Evolutionary conservation across 2,797 vertebrate species (phyloP), one percentile per base, ranked within the genome.

Genomic region (Loriculus beryllinus): DNA sequence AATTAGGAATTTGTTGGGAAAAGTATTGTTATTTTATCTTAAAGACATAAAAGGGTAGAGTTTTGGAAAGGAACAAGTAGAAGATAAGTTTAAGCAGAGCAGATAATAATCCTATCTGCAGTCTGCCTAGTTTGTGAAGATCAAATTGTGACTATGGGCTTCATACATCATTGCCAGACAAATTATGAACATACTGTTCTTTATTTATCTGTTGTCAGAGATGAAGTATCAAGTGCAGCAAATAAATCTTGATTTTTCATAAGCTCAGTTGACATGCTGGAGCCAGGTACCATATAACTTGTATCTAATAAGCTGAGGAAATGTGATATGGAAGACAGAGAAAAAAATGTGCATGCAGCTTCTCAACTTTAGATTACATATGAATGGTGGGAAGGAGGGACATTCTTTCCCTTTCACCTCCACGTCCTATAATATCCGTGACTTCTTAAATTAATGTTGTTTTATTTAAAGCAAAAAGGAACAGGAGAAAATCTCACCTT

Each of bases 211-310:
- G 42, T 97, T 97, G 93, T 96, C 97, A 96, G 90, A 95, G 97
- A 97, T 96, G 95, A 95, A 96, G 14, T 96, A 96, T 94, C 96
- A 94, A 95, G 95, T 94, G 65, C 63, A 89, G 93, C 90, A 93
- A 94, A 96, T 98, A 97, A 97, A 98, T 97, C 97, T 96, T 97
- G 94, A 94, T 97, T 97, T 98, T 97, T 97, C 96, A 95, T 97
- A 97, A 97, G 93, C 89, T 97, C 45, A 43, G 75, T 84, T 97
- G 97, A 94, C 67, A 12, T 81, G 54, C 18, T 93, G 86, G 90
- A 95, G 95, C 92, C 80, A 92, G 80, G 95, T 95, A 97, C 89
- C 90, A 91, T 95, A 95, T 97, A 97, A 96, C 90, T 94, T 94
- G 78, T 71, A 89, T 97, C 94, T 97, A 95, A 97, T 97, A 95